These are phyloP conservation scores for Marasmarcha lunaedactyla DNA, from an alignment of 2,888 invertebrate genomes.

Conservation along the genomic window DNA sequence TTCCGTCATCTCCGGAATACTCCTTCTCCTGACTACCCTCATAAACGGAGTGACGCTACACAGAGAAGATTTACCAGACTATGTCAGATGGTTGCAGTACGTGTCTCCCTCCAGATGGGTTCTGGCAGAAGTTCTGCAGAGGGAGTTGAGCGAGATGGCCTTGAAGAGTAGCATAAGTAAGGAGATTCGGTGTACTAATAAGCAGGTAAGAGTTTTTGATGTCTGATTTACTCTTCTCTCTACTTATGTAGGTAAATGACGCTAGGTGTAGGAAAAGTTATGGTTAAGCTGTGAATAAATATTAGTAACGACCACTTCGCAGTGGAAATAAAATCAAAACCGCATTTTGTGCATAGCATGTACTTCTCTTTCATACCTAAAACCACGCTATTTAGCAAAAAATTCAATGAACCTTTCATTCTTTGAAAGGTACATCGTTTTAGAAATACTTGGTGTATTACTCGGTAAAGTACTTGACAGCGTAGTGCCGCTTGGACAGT, in stretches of 20 bases:
- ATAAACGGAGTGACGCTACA: slow-evolving; percentile 79
- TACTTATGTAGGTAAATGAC: too few relatives aligned
- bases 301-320: too few relatives aligned
- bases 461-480: too few relatives aligned
- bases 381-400: too few relatives aligned
- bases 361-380: too few relatives aligned
- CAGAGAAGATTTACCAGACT: slow-evolving; percentile 73
- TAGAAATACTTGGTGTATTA: too few relatives aligned
- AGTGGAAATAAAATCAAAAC: too few relatives aligned
- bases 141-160: slow-evolving; percentile 76
- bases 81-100: slow-evolving; percentile 75
- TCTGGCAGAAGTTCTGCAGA: slow-evolving; percentile 73
- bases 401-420: too few relatives aligned
- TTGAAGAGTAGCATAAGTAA: slow-evolving; percentile 64
- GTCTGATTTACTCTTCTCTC: neutral
- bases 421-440: too few relatives aligned
- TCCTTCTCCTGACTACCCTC: slow-evolving; percentile 72
- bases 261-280: neutral
- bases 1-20: slow-evolving; percentile 70
- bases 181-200: slow-evolving; percentile 74
- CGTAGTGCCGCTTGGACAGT: too few relatives aligned
- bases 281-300: too few relatives aligned
- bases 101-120: slow-evolving; percentile 82
- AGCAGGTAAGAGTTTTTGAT: slow-evolving; percentile 74
- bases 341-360: too few relatives aligned